Percentiles rank a stretch among this genome's conserved stretches.
phyloP scores from a whole-genome alignment of 2,113 vertebrate genomes.

The Ardeotis arabs region DNA sequence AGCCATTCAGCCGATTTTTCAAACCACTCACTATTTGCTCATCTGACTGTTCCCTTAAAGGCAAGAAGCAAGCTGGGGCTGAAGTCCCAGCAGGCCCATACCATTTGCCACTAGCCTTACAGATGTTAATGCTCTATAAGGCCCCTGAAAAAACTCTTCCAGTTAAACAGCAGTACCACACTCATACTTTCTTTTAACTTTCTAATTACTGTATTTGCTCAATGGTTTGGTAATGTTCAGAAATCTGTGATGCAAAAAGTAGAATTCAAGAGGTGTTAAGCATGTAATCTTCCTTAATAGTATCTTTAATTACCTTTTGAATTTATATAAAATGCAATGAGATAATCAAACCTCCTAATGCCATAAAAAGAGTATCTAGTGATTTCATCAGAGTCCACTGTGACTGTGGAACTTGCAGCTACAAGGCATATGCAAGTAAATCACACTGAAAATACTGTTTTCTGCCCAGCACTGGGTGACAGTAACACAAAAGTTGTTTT shows the following conservation, averaged over 20 bases:
- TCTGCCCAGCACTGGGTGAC: background rate
- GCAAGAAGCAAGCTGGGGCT: background rate
- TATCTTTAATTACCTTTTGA: background rate
- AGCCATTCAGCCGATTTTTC: background rate
- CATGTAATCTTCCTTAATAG: background rate
- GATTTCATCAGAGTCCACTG: background rate
- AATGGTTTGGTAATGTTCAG: background rate
- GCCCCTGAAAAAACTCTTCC: background rate
- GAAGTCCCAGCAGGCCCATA: background rate
- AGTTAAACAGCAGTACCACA: too few relatives aligned
- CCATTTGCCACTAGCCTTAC: background rate
- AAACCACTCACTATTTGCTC: background rate
- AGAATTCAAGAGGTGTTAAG: background rate
- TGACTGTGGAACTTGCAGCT: background rate
- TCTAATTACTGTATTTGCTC: background rate
- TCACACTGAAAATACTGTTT: background rate
- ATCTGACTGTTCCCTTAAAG: background rate
- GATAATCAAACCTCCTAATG: background rate
- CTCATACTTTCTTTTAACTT: background rate
- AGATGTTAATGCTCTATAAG: background rate
- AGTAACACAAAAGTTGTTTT: background rate
- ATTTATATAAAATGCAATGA: background rate
- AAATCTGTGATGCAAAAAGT: background rate
- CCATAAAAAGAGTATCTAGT: background rate
- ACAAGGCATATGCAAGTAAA: background rate